Percentiles rank a stretch among this genome's conserved stretches.
These are phyloP conservation scores for Idris sp. DNA, from an alignment of 1,140 invertebrate genomes.

Conservation along the genomic window DNA sequence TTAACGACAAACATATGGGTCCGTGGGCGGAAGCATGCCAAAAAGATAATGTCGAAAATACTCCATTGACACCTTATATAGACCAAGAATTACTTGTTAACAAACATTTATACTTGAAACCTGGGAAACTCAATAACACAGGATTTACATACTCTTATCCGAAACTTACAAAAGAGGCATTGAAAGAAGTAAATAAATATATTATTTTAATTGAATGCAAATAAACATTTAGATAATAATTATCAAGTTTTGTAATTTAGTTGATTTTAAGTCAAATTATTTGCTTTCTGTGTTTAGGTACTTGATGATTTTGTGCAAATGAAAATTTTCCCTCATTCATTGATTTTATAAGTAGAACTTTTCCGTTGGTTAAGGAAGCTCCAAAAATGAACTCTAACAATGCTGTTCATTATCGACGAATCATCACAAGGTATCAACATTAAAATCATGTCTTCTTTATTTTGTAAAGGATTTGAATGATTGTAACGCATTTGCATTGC, in stretches of 20 bases:
- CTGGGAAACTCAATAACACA: constrained; percentile 81
- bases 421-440: constrained; percentile 23
- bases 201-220: no score
- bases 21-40: constrained; percentile 93
- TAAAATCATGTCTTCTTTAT: constrained; percentile 32
- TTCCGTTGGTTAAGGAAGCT: constrained; percentile 36
- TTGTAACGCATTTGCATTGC: no score
- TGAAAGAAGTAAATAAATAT: constrained; percentile 82
- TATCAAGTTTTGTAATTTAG: background rate
- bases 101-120: constrained; percentile 87
- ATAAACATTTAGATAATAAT: no score
- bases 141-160: constrained; percentile 81
- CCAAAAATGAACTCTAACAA: constrained; percentile 44
- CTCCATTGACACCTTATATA: constrained; percentile 91
- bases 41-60: constrained; percentile 86
- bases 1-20: constrained; percentile 93
- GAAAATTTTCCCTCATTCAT: constrained; percentile 85
- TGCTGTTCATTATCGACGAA: constrained; percentile 31
- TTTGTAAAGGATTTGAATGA: no score
- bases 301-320: constrained; percentile 84
- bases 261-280: constrained; percentile 1
- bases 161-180: constrained; percentile 80
- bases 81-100: constrained; percentile 88
- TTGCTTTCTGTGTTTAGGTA: constrained; percentile 81
- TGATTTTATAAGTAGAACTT: constrained; percentile 68